Percentiles rank a stretch among this genome's conserved stretches.
Evolutionary conservation across 2,113 vertebrate genomes (phyloP).

Genomic region (Actenoides lindsayi): DNA sequence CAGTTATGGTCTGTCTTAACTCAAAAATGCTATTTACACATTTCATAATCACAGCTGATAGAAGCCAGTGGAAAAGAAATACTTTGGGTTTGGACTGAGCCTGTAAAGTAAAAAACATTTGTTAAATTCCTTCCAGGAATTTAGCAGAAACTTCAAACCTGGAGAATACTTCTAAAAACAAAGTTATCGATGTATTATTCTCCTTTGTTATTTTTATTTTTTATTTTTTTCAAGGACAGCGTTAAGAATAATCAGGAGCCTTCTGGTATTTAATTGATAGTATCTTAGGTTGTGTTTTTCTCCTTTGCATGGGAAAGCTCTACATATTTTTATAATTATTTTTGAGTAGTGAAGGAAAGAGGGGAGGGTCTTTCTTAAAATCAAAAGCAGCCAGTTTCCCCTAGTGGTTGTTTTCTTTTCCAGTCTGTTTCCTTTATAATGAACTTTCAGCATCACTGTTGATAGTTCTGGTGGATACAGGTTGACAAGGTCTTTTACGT

Average conservation of each 20-base stretch:
- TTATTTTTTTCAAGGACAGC: not conserved
- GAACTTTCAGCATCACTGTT: not conserved
- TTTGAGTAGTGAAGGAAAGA: not conserved
- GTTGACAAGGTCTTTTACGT: not conserved
- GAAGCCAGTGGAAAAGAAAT: slow-evolving; percentile 3
- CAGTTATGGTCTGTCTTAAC: not conserved
- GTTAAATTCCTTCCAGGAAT: slow-evolving; percentile 15
- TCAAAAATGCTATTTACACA: not conserved
- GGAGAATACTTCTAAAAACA: not conserved
- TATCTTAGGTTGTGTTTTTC: not conserved
- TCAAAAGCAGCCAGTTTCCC: not conserved
- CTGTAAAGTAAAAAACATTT: not conserved
- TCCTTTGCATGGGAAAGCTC: not conserved
- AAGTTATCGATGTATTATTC: not conserved
- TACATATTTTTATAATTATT: not conserved
- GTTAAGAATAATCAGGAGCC: not conserved
- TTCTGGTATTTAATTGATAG: not conserved
- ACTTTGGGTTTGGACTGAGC: not conserved
- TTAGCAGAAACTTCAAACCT: not conserved
- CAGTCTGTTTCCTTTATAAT: not conserved
- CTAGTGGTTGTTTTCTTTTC: not conserved
- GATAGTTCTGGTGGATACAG: not conserved
- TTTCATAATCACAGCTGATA: not conserved
- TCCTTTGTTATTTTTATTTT: not conserved
- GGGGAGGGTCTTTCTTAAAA: not conserved